phyloP scores from a whole-genome alignment of 1,140 invertebrate species.

The Zaprionus ghesquierei region DNA sequence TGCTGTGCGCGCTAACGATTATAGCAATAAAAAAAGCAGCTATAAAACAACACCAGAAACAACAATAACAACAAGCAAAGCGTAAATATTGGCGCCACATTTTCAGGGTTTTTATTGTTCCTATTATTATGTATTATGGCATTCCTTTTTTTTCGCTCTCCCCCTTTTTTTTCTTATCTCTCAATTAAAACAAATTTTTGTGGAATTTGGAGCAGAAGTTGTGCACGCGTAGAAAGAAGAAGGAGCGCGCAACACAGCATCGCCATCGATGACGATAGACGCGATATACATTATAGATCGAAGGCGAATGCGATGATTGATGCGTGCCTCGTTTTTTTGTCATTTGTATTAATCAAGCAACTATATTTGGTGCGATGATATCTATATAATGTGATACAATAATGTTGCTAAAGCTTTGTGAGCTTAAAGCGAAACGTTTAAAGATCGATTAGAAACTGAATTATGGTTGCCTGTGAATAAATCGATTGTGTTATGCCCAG shows the following conservation, averaged over 20 bases:
- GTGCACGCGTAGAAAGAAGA: background rate
- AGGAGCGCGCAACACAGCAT: slow-evolving; percentile 17
- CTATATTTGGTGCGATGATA: slow-evolving; percentile 14
- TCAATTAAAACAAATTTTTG: slow-evolving; percentile 21
- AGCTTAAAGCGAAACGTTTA: background rate
- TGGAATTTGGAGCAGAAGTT: slow-evolving; percentile 29
- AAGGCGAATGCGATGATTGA: background rate
- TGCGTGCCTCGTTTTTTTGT: background rate
- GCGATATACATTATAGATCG: slow-evolving; percentile 11
- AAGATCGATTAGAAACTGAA: background rate
- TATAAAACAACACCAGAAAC: slow-evolving; percentile 35
- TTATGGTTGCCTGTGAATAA: background rate
- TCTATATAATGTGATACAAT: background rate
- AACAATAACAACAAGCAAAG: slow-evolving; percentile 19
- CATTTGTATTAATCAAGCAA: slow-evolving; percentile 22
- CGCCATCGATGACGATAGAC: background rate
- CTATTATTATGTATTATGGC: slow-evolving; percentile 39
- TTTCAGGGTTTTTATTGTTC: slow-evolving; percentile 42
- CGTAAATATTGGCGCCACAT: slow-evolving; percentile 49
- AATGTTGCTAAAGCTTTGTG: background rate
- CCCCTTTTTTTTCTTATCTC: slow-evolving; percentile 14
- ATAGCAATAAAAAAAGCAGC: slow-evolving; percentile 42
- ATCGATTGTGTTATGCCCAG: background rate
- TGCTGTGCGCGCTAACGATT: slow-evolving; percentile 20
- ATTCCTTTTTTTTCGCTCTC: background rate